Evolutionary conservation across 2,888 invertebrate species (phyloP), one percentile per base, ranked within the genome.

Genomic region (Pristionchus arcanus): DNA sequence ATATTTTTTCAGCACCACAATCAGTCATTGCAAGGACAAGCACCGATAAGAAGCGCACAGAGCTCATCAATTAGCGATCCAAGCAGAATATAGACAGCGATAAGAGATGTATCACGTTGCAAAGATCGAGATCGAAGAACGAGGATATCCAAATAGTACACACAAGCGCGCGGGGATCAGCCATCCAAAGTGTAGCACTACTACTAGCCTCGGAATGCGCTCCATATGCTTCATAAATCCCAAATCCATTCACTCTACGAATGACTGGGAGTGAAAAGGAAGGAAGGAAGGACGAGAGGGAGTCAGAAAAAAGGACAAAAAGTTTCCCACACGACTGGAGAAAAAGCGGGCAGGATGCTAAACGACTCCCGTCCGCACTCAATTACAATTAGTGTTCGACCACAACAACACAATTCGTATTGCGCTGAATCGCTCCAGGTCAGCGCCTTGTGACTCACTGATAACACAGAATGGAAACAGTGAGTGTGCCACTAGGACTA

Each of bases 241-340:
- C 77, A 77, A n/a, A 49, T 68, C 37, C 74, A 74, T 81, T 49
- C 81, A 81, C 49, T 74, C 74, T 74, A 83, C 83, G 83, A 55
- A 83, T 83, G 53, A 83, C n/a, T 28, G 81, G n/a, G 83, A 83
- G 83, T 16, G 83, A 28, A 59, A 53, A 25, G n/a, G 28, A 21
- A 83, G n/a, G 83, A 25, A 49, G 49, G n/a, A 25, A 9, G 31
- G 53, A 13, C 13, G 53, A 5, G 28, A 83, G 31, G 16, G 16
- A 49, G 28, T 16, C n/a, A 13, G 16, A 53, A 37, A 84, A 84
- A n/a, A 19, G 31, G 55, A 28, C 19, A 84, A 59, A 84, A 59
- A 59, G 59, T 63, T 84, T 55, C 84, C 59, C 84, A 31, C 59
- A 34, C 34, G 55, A 31, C 84, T 59, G 59, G 77, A 77, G 34